Percentiles rank a stretch among this genome's conserved stretches.
These are phyloP conservation scores for Drosophila helvetica DNA, from an alignment of 2,888 invertebrate species.

Conservation along the genomic window DNA sequence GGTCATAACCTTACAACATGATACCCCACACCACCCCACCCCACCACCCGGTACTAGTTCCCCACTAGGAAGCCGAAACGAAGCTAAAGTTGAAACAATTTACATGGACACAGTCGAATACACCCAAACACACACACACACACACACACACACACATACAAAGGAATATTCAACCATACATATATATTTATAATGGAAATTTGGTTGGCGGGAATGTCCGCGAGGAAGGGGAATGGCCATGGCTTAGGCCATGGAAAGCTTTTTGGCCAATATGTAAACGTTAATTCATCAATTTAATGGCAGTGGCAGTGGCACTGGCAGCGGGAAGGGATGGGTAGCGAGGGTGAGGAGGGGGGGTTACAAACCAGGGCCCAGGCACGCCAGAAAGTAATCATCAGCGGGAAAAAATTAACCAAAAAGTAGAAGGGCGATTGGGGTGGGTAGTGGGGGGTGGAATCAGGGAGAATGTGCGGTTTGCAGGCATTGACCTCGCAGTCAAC, in stretches of 20 bases:
- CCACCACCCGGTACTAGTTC: not conserved
- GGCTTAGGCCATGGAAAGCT: slow-evolving; percentile 4
- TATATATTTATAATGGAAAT: slow-evolving; percentile 41
- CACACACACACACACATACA: not conserved
- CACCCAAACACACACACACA: too few relatives aligned
- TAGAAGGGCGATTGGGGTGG: slow-evolving; percentile 8
- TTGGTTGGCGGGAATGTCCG: not conserved
- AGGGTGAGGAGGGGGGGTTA: too few relatives aligned
- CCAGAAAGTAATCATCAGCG: slow-evolving; percentile 53
- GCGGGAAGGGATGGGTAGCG: slow-evolving; percentile 1
- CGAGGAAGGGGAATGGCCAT: not conserved
- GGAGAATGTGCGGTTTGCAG: slow-evolving; percentile 35
- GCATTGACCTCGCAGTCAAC: slow-evolving; percentile 69
- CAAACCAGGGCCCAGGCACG: slow-evolving; percentile 21
- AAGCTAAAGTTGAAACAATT: slow-evolving; percentile 8
- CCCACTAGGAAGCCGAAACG: not conserved
- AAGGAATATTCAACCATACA: slow-evolving; percentile 2
- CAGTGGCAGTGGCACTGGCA: slow-evolving; percentile 3
- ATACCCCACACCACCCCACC: too few relatives aligned
- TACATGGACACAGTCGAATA: slow-evolving; percentile 5
- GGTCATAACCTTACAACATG: slow-evolving; percentile 1
- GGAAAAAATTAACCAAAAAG: slow-evolving; percentile 29
- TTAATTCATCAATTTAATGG: slow-evolving; percentile 69
- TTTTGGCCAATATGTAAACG: slow-evolving; percentile 44
- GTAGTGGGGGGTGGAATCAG: slow-evolving; percentile 2